These are phyloP conservation scores for Orchesellides sinensis DNA, from an alignment of 2,888 invertebrate species.

Conservation along the genomic window DNA sequence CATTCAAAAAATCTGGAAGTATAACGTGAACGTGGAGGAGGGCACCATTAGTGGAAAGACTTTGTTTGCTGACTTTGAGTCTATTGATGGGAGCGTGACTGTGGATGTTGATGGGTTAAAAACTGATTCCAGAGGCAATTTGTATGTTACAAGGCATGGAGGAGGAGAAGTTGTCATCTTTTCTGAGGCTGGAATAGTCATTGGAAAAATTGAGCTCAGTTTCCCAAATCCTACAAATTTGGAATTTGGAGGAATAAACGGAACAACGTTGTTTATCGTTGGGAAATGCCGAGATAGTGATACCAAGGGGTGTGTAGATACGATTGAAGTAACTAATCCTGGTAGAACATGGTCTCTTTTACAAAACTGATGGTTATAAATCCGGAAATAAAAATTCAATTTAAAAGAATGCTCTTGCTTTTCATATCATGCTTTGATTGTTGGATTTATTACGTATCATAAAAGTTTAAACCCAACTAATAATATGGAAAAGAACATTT, in stretches of 20 bases:
- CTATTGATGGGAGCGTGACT: constrained; percentile 33
- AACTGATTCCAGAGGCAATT: constrained; percentile 60
- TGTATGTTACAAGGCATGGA: constrained; percentile 68
- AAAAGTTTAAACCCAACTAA: no score
- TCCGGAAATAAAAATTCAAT: neutral
- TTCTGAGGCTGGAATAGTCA: constrained; percentile 38
- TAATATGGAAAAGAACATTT: no score
- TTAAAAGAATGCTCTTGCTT: neutral
- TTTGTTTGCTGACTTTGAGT: constrained; percentile 67
- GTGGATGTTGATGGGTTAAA: constrained; percentile 71
- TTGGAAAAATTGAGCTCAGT: constrained; percentile 61
- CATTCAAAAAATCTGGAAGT: constrained; percentile 69
- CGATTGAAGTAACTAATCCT: constrained; percentile 52
- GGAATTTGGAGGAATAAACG: constrained; percentile 66
- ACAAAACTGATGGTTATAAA: constrained; percentile 14
- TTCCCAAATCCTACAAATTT: constrained; percentile 71
- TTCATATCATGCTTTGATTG: no score
- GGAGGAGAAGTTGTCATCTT: constrained; percentile 65
- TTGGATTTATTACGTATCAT: no score
- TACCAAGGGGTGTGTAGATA: constrained; percentile 65
- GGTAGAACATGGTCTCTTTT: constrained; percentile 66
- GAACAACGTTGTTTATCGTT: constrained; percentile 65
- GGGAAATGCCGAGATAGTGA: constrained; percentile 60
- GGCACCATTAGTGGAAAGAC: constrained; percentile 61
- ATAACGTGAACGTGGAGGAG: constrained; percentile 44